Evolutionary conservation across 2,888 invertebrate genomes (phyloP).

Genomic region (Tipula lateralis): DNA sequence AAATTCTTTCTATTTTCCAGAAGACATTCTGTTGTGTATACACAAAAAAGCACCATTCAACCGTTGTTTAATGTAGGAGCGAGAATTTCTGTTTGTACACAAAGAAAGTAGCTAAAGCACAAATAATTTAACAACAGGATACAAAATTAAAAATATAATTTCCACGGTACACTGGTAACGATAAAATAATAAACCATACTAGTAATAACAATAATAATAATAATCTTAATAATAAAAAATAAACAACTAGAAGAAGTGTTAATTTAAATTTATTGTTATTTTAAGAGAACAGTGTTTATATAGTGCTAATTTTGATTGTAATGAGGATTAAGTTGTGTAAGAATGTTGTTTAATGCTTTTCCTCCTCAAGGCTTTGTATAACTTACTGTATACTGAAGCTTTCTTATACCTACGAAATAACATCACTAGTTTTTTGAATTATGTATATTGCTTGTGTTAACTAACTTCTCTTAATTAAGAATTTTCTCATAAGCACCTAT

Average conservation of each 20-base stretch:
- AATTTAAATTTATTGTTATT: slow-evolving; percentile 11
- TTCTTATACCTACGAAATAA: no score
- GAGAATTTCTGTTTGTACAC: background rate
- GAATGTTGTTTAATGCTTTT: background rate
- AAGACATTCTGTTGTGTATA: background rate
- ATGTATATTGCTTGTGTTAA: no score
- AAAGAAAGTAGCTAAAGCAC: background rate
- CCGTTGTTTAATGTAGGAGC: background rate
- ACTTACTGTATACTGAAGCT: no score
- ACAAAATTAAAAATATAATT: background rate
- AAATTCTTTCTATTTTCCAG: background rate
- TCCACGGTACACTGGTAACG: background rate
- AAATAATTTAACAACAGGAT: slow-evolving; percentile 4
- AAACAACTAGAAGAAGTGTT: background rate
- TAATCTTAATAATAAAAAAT: background rate
- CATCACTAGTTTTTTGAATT: no score
- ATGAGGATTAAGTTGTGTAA: background rate
- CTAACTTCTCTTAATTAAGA: no score
- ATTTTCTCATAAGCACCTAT: no score
- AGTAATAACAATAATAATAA: background rate
- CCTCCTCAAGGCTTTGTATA: no score
- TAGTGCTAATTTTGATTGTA: background rate
- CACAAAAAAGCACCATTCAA: background rate
- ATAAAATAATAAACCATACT: background rate
- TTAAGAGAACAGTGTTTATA: background rate